A percentile compares a stretch with the other conserved stretches of the same genome.
phyloP scores from a whole-genome alignment of 2,888 invertebrate genomes.

The Dascillus cervinus region DNA sequence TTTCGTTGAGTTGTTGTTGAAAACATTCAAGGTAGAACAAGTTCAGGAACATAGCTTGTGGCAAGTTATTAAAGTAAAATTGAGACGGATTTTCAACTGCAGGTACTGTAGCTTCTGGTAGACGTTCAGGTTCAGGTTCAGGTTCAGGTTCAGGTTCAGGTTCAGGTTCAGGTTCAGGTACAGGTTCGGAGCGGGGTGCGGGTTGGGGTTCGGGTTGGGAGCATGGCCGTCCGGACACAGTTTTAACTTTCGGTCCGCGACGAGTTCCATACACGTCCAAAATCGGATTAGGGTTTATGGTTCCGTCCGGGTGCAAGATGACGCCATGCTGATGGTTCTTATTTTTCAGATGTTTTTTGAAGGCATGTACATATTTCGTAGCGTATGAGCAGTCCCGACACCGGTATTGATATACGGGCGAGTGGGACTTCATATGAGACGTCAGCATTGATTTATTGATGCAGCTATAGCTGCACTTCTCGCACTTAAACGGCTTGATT shows the following conservation, averaged over 20 bases:
- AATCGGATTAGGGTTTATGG: slow-evolving; percentile 78
- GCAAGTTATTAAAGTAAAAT: slow-evolving; percentile 25
- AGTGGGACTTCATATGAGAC: slow-evolving; percentile 95
- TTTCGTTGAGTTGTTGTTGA: slow-evolving; percentile 13
- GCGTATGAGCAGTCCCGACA: slow-evolving; percentile 92
- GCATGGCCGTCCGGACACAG: slow-evolving; percentile 4
- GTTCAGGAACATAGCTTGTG: too few species aligned
- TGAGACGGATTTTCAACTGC: too few species aligned
- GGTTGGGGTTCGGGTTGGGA: slow-evolving; percentile 9
- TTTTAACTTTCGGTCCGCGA: slow-evolving; percentile 71
- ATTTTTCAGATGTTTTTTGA: slow-evolving; percentile 91
- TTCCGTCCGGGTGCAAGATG: slow-evolving; percentile 82
- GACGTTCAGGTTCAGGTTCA: slow-evolving; percentile 22
- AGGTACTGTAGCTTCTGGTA: slow-evolving; percentile 17
- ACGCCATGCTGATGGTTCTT: slow-evolving; percentile 85
- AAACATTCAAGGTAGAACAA: too few species aligned
- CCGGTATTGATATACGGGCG: slow-evolving; percentile 83
- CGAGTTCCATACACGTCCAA: slow-evolving; percentile 89
- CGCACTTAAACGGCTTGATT: slow-evolving; percentile 91
- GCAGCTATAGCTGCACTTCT: slow-evolving; percentile 80
- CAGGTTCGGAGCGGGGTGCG: slow-evolving; percentile 17
- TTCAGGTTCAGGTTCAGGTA: too few species aligned
- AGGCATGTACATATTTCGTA: slow-evolving; percentile 95
- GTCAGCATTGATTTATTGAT: slow-evolving; percentile 99
- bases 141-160: too few species aligned